Conservation (phyloP, 2,113 vertebrate species). For the Halcyon malimbica region DNA sequence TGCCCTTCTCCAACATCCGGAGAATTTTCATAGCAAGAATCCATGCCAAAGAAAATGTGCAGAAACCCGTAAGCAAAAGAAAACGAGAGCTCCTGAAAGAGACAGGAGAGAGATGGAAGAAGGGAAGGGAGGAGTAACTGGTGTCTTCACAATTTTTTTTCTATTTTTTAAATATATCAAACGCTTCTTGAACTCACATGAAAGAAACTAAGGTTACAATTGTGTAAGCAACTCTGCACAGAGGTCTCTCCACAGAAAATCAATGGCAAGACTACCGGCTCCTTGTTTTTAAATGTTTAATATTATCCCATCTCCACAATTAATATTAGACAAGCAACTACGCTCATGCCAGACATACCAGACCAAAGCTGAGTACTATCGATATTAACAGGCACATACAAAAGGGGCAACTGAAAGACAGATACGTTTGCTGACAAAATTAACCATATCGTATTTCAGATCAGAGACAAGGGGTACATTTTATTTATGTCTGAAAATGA, state of each 20-base stretch:
- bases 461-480: not conserved
- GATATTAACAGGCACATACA: not conserved
- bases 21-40: not conserved
- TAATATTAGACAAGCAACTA: constrained; percentile 11
- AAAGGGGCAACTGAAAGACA: not conserved
- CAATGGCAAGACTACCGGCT: constrained; percentile 50
- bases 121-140: not conserved
- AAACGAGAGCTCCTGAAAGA: not conserved
- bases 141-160: not conserved
- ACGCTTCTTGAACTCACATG: not conserved
- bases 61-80: not conserved
- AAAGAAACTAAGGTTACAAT: not conserved
- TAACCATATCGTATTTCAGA: not conserved
- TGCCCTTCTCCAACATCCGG: not conserved
- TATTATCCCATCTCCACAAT: constrained; percentile 32
- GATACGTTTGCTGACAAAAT: constrained; percentile 1
- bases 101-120: not conserved
- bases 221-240: not conserved
- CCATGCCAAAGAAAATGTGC: not conserved
- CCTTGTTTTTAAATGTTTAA: constrained; percentile 61
- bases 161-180: not conserved
- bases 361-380: not conserved
- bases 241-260: constrained; percentile 37
- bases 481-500: constrained; percentile 31
- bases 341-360: constrained; percentile 33